Conservation (phyloP, 2,888 invertebrate genomes). For the Sabatieria punctata region DNA sequence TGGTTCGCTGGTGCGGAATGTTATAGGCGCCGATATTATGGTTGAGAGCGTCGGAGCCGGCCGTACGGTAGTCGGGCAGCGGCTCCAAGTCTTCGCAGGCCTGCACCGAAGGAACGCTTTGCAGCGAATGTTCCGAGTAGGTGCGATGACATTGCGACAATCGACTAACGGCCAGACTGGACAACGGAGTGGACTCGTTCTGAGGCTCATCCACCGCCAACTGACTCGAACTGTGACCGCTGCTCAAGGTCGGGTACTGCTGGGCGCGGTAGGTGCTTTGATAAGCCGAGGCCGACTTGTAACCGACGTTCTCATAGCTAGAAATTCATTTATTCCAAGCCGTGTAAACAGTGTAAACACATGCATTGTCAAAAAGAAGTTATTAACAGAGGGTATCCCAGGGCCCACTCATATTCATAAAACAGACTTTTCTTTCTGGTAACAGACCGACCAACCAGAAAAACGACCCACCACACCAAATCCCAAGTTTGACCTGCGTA, state of each 20-base stretch:
- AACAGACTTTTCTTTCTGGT: no score
- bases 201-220: no score
- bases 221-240: no score
- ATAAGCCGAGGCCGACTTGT: slow-evolving; percentile 21
- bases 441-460: no score
- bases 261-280: slow-evolving; percentile 24
- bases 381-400: no score
- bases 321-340: no score
- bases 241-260: slow-evolving; percentile 25
- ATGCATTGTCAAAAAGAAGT: no score
- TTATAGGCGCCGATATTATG: slow-evolving; percentile 12
- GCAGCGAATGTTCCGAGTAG: slow-evolving; percentile 7
- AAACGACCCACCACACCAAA: no score
- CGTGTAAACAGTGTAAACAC: no score
- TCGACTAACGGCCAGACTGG: not conserved
- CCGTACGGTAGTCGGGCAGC: slow-evolving; percentile 6
- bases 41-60: not conserved
- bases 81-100: not conserved
- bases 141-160: slow-evolving; percentile 3
- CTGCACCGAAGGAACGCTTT: not conserved
- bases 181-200: not conserved
- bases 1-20: slow-evolving; percentile 10
- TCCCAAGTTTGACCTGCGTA: no score
- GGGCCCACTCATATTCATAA: no score
- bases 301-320: slow-evolving; percentile 25